phyloP scores from a whole-genome alignment of 2,888 invertebrate species.

The Malacosoma neustria region DNA sequence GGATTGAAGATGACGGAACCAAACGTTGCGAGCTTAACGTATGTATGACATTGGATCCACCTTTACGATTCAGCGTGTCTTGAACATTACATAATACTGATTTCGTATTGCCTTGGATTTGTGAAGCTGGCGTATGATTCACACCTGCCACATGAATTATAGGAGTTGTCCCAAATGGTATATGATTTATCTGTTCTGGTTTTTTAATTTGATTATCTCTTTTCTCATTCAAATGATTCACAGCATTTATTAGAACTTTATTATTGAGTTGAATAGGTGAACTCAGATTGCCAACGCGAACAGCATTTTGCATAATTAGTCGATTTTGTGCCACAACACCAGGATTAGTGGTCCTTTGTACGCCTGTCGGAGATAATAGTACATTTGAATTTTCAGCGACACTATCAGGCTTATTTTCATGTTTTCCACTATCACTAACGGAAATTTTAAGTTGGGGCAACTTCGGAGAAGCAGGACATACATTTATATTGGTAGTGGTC shows the following conservation, averaged over 20 bases:
- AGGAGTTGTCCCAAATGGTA: conserved; percentile 37
- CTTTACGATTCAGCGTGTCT: conserved; percentile 37
- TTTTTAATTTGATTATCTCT: conserved; percentile 43
- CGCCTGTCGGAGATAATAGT: conserved; percentile 50
- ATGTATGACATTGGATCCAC: conserved; percentile 54
- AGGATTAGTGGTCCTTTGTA: conserved; percentile 47
- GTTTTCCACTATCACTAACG: conserved; percentile 40
- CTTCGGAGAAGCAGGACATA: conserved; percentile 30
- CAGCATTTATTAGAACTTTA: conserved; percentile 52
- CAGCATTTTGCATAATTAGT: conserved; percentile 57
- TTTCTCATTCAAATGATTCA: conserved; percentile 44
- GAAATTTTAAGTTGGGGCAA: conserved; percentile 56
- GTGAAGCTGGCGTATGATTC: conserved; percentile 38
- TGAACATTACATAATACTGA: conserved; percentile 41
- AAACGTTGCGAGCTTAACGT: conserved; percentile 48
- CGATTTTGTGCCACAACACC: conserved; percentile 64
- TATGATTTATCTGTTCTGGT: conserved; percentile 40
- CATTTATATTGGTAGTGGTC: conserved; percentile 47
- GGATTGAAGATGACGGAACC: conserved; percentile 39
- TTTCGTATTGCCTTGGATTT: conserved; percentile 49
- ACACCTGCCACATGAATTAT: conserved; percentile 53
- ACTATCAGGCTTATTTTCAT: conserved; percentile 37
- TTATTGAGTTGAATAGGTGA: conserved; percentile 44
- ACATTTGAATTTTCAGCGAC: conserved; percentile 50
- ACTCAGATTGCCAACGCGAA: conserved; percentile 48